phyloP scores from a whole-genome alignment of 2,888 invertebrate genomes.

The Baronia brevicornis region DNA sequence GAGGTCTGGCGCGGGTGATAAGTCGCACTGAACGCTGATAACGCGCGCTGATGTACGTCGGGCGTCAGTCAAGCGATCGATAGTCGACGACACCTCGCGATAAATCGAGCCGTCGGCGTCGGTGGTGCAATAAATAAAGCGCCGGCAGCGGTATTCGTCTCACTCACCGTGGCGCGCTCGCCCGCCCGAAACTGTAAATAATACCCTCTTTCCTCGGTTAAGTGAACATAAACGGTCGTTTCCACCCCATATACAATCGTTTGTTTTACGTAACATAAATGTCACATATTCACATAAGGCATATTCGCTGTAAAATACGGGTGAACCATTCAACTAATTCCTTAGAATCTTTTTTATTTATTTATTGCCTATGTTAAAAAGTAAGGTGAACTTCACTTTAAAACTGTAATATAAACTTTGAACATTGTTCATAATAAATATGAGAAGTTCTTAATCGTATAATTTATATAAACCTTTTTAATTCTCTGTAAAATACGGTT shows the following conservation, averaged over 20 bases:
- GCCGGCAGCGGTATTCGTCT: slow-evolving; percentile 69
- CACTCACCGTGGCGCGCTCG: slow-evolving; percentile 72
- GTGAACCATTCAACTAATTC: slow-evolving; percentile 17
- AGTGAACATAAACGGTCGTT: slow-evolving; percentile 76
- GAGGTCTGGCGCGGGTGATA: slow-evolving; percentile 44
- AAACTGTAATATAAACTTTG: slow-evolving; percentile 13
- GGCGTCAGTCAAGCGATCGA: slow-evolving; percentile 69
- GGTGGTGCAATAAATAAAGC: slow-evolving; percentile 72
- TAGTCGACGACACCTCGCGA: slow-evolving; percentile 71
- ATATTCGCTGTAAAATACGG: slow-evolving; percentile 28
- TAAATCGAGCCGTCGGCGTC: slow-evolving; percentile 74
- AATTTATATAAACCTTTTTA: no score
- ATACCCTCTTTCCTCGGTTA: slow-evolving; percentile 75
- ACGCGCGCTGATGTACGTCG: slow-evolving; percentile 66
- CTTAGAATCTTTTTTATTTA: slow-evolving; percentile 13
- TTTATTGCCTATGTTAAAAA: slow-evolving; percentile 9
- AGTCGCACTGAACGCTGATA: slow-evolving; percentile 71
- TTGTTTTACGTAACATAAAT: slow-evolving; percentile 74
- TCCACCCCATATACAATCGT: slow-evolving; percentile 75
- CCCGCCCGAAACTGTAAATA: slow-evolving; percentile 74
- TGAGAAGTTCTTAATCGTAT: no score
- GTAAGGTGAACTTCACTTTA: slow-evolving; percentile 19
- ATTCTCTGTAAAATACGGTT: slow-evolving; percentile 25
- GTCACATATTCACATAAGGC: slow-evolving; percentile 62
- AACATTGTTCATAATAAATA: no score